phyloP scores from a whole-genome alignment of 2,888 invertebrate species.

The Alloplasta piceator region DNA sequence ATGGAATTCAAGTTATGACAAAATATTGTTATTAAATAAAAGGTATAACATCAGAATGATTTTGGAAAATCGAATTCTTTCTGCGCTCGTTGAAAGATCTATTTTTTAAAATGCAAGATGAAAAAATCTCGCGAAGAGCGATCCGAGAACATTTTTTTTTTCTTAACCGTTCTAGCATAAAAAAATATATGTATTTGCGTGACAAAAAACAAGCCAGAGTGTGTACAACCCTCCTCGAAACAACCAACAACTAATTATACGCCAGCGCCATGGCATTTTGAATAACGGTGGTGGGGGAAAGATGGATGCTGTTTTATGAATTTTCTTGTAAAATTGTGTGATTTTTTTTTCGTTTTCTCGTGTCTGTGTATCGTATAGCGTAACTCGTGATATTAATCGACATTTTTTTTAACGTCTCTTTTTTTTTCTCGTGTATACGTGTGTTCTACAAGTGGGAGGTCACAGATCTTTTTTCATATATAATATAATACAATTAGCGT shows the following conservation, averaged over 20 bases:
- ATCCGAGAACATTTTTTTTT: conserved; percentile 47
- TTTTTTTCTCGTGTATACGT: conserved; percentile 70
- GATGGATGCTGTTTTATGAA: conserved; percentile 36
- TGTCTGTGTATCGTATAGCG: conserved; percentile 42
- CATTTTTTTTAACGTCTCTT: conserved; percentile 54
- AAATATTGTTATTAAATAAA: no score
- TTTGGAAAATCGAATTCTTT: no score
- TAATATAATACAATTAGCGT: conserved; percentile 83
- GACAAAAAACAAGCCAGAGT: conserved; percentile 57
- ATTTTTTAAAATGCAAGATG: no score
- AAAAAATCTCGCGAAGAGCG: no score
- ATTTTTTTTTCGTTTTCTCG: conserved; percentile 44
- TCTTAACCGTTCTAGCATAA: conserved; percentile 37
- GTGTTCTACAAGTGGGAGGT: conserved; percentile 83
- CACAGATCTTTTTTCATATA: conserved; percentile 78
- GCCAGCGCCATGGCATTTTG: conserved; percentile 80
- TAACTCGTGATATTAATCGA: conserved; percentile 55
- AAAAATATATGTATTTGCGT: conserved; percentile 23
- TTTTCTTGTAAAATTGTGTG: conserved; percentile 50
- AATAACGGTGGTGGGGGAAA: conserved; percentile 71
- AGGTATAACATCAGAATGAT: no score
- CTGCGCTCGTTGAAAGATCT: no score
- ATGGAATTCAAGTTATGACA: no score
- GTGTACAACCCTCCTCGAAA: conserved; percentile 62
- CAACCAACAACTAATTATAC: conserved; percentile 72